These are phyloP conservation scores for Scortum barcoo DNA, from an alignment of 2,113 vertebrate genomes.

Conservation along the genomic window DNA sequence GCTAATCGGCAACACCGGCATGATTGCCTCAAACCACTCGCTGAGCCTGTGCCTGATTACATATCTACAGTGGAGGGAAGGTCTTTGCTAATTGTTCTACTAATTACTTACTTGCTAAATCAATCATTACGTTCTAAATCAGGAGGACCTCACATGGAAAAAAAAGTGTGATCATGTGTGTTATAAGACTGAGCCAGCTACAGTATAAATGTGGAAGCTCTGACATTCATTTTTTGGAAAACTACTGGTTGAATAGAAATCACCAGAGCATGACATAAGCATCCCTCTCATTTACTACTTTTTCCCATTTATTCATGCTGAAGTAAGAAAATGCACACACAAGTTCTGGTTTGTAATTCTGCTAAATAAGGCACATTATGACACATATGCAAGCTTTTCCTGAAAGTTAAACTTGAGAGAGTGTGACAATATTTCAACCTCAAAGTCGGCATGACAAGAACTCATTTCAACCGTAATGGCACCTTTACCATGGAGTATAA, in stretches of 20 bases:
- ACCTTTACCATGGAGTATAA: not conserved
- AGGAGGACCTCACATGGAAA: slow-evolving; percentile 22
- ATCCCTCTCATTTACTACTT: slow-evolving; percentile 12
- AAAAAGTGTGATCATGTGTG: slow-evolving; percentile 17
- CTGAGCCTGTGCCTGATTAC: slow-evolving; percentile 51
- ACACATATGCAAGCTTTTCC: not conserved
- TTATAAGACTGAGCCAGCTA: not conserved
- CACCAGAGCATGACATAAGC: slow-evolving; percentile 20
- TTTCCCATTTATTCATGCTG: slow-evolving; percentile 10
- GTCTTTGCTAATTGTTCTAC: slow-evolving; percentile 59
- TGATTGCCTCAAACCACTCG: slow-evolving; percentile 62
- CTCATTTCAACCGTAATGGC: not conserved
- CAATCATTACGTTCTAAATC: slow-evolving; percentile 51
- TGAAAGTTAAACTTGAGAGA: slow-evolving; percentile 1
- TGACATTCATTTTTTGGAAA: slow-evolving; percentile 10
- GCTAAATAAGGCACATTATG: slow-evolving; percentile 24
- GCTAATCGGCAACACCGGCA: slow-evolving; percentile 68
- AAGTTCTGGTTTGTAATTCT: slow-evolving; percentile 18
- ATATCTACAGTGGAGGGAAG: slow-evolving; percentile 50
- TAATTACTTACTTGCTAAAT: slow-evolving; percentile 69
- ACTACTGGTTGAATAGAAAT: slow-evolving; percentile 8
- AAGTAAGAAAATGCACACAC: slow-evolving; percentile 22
- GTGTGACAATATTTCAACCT: not conserved
- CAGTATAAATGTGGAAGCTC: not conserved
- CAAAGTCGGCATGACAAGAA: not conserved